Conservation (phyloP, 2,888 invertebrate genomes). For the Volucella inflata region DNA sequence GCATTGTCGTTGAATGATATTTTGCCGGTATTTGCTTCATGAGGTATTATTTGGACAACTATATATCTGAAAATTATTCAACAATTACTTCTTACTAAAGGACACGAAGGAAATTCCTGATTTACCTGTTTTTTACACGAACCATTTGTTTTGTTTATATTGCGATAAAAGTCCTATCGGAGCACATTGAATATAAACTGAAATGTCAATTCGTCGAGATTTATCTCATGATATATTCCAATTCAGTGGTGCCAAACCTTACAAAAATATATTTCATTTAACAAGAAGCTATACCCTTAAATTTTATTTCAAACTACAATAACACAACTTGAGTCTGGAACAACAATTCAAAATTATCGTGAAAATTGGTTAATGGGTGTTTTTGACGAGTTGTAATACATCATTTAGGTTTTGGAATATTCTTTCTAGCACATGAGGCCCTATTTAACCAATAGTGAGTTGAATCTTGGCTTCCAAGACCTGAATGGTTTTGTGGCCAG, state of each 20-base stretch:
- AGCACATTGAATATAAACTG: background rate
- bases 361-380: too few relatives aligned
- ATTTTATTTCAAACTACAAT: too few relatives aligned
- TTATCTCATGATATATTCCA: slow-evolving; percentile 5
- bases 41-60: slow-evolving; percentile 86
- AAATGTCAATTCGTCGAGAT: background rate
- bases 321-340: too few relatives aligned
- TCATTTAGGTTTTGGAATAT: too few relatives aligned
- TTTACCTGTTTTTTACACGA: slow-evolving; percentile 87
- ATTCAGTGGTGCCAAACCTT: slow-evolving; percentile 14
- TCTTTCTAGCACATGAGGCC: too few relatives aligned
- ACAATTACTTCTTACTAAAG: background rate
- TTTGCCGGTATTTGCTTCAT: slow-evolving; percentile 80
- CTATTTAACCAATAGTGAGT: background rate
- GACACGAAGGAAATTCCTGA: slow-evolving; percentile 30
- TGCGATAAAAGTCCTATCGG: background rate
- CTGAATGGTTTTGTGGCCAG: background rate
- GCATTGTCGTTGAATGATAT: slow-evolving; percentile 84
- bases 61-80: slow-evolving; percentile 85
- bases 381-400: too few relatives aligned
- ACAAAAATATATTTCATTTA: too few relatives aligned
- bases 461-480: background rate
- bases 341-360: too few relatives aligned
- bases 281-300: accelerated
- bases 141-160: slow-evolving; percentile 85